These are phyloP conservation scores for Nasua narica DNA, from an alignment of 2,797 vertebrate species.

Conservation along the genomic window DNA sequence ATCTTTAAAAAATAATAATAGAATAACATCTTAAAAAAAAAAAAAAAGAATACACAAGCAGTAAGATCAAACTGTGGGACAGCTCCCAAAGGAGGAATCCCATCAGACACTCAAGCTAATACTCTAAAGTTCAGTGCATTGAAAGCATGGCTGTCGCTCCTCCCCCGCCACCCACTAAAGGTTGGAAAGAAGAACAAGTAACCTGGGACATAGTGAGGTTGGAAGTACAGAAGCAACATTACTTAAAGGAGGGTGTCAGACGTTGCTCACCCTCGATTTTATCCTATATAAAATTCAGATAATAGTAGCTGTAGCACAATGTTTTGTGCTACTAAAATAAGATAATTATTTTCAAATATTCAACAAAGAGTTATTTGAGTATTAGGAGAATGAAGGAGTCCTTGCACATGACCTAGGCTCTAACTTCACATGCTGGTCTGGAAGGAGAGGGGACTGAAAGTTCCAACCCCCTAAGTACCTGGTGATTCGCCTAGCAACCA, in stretches of 20 bases:
- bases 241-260: background rate
- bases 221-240: background rate
- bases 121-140: background rate
- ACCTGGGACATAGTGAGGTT: too few species aligned
- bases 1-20: background rate
- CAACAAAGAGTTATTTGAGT: background rate
- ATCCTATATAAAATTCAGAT: background rate
- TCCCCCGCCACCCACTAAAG: background rate
- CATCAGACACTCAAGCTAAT: background rate
- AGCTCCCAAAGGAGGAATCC: background rate
- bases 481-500: background rate
- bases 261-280: background rate
- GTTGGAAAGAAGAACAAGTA: background rate
- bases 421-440: background rate
- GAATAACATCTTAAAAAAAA: background rate
- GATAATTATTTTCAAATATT: background rate
- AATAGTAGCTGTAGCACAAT: background rate
- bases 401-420: background rate
- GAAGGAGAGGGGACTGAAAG: background rate
- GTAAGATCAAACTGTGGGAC: background rate
- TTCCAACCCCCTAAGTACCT: background rate
- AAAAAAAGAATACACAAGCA: background rate
- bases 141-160: background rate
- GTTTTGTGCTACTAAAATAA: background rate
- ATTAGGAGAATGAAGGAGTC: background rate